These are phyloP conservation scores for Pituophis catenifer DNA, from an alignment of 2,113 vertebrate species.

Conservation along the genomic window DNA sequence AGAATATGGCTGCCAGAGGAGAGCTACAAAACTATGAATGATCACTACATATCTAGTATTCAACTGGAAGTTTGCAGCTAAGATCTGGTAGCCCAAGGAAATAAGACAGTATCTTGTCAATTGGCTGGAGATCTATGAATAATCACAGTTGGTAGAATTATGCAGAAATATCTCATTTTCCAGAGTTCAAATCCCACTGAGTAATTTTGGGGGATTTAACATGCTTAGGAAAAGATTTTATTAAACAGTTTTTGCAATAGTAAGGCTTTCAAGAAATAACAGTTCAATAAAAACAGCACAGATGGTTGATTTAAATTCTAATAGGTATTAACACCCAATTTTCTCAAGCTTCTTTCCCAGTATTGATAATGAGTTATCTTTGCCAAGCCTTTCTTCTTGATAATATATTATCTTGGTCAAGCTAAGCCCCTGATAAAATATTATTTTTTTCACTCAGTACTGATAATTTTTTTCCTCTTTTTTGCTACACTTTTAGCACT, in stretches of 20 bases:
- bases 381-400: conserved; percentile 55
- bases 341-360: conserved; percentile 55
- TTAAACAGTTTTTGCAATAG: conserved; percentile 27
- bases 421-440: conserved; percentile 56
- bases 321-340: conserved; percentile 65
- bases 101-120: background rate
- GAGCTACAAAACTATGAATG: background rate
- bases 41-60: background rate
- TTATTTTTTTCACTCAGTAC: conserved; percentile 43
- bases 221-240: background rate
- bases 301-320: conserved; percentile 62
- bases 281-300: conserved; percentile 56
- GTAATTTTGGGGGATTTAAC: background rate
- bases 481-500: conserved; percentile 31
- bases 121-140: background rate
- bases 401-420: conserved; percentile 66
- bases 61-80: background rate
- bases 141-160: background rate
- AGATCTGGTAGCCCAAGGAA: background rate
- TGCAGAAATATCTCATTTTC: background rate
- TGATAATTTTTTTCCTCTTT: conserved; percentile 60
- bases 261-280: conserved; percentile 54
- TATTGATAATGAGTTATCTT: conserved; percentile 63
- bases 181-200: background rate
- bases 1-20: background rate